Percentiles rank a stretch among this genome's conserved stretches.
phyloP scores from a whole-genome alignment of 2,797 vertebrate genomes.

The Malurus splendens region DNA sequence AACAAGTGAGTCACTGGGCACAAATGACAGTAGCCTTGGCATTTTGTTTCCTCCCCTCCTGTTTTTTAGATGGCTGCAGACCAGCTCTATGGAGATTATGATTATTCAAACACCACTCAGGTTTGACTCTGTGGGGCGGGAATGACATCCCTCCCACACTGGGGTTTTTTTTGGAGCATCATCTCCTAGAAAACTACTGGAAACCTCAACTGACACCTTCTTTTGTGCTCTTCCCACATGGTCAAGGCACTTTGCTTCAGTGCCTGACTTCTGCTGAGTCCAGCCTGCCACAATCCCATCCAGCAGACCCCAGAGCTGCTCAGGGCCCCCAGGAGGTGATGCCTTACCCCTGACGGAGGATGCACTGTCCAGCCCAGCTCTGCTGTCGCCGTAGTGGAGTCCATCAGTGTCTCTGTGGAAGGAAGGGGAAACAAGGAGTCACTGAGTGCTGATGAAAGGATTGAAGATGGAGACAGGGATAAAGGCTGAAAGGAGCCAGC shows the following conservation, averaged over 20 bases:
- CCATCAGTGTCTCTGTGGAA: slow-evolving; percentile 89
- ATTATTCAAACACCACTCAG: neutral
- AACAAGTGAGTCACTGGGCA: neutral
- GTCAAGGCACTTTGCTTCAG: neutral
- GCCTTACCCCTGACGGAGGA: slow-evolving; percentile 88
- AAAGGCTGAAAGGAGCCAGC: neutral
- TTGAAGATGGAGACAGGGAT: neutral
- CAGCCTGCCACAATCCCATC: fast-evolving
- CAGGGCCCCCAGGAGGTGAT: neutral
- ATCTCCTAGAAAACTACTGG: neutral
- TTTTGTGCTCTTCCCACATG: neutral
- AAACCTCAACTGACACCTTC: neutral
- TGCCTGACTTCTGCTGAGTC: neutral
- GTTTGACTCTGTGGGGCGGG: neutral
- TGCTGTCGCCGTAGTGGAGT: slow-evolving; percentile 92
- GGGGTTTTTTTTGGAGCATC: neutral
- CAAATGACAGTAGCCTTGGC: neutral
- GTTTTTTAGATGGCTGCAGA: neutral
- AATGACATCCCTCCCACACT: neutral
- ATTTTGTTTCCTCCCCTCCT: neutral
- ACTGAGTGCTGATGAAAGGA: neutral
- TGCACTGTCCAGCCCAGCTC: slow-evolving; percentile 93
- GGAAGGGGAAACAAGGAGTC: slow-evolving; percentile 22
- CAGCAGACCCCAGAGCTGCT: neutral
- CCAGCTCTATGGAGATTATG: fast-evolving